phyloP scores from a whole-genome alignment of 2,113 vertebrate genomes.

The Chionis minor region DNA sequence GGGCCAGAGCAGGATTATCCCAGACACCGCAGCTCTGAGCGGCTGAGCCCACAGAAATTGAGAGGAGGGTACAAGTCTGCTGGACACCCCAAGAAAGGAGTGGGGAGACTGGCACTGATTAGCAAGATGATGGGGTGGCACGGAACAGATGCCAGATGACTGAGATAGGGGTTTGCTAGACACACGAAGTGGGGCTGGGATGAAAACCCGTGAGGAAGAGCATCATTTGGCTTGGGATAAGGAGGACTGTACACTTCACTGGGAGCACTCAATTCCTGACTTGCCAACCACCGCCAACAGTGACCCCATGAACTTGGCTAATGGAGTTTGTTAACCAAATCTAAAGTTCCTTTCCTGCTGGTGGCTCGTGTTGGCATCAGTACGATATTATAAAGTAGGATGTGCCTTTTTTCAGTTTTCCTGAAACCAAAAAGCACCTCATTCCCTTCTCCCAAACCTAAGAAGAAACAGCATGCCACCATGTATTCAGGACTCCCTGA shows the following conservation, averaged over 20 bases:
- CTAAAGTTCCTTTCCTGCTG: background rate
- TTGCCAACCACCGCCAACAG: background rate
- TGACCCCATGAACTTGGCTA: background rate
- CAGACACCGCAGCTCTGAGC: background rate
- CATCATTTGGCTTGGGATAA: background rate
- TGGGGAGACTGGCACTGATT: background rate
- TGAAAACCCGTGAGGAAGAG: background rate
- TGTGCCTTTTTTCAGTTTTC: background rate
- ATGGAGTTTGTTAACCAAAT: background rate
- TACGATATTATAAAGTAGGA: background rate
- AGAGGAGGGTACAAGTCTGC: background rate
- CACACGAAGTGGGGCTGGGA: background rate
- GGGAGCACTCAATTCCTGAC: background rate
- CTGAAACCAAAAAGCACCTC: background rate
- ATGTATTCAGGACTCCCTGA: background rate
- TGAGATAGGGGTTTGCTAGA: background rate
- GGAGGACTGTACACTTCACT: background rate
- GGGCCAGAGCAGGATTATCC: background rate
- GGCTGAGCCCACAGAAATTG: background rate
- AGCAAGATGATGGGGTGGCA: background rate
- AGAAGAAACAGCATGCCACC: background rate
- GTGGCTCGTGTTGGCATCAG: background rate
- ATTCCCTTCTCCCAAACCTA: background rate
- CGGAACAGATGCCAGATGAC: background rate
- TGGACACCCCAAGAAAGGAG: background rate